These are phyloP conservation scores for Pomatorhinus ruficollis DNA, from an alignment of 2,113 vertebrate genomes.

Conservation along the genomic window DNA sequence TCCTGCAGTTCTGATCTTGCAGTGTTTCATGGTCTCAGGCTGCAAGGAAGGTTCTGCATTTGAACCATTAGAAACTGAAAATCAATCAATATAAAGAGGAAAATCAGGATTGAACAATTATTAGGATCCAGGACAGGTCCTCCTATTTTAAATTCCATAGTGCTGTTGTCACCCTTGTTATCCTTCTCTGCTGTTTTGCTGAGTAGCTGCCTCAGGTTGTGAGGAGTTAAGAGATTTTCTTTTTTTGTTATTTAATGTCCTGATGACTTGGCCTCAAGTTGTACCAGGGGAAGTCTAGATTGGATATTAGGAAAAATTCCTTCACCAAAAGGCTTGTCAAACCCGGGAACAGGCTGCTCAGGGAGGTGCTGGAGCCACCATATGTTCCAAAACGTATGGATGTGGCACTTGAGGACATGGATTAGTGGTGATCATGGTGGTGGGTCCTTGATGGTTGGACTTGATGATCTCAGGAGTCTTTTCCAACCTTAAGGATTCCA, in stretches of 20 bases:
- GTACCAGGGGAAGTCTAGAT: neutral
- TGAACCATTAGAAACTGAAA: neutral
- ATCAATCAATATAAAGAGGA: neutral
- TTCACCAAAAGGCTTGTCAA: neutral
- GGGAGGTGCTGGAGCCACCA: neutral
- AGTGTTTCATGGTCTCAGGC: neutral
- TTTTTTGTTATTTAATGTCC: neutral
- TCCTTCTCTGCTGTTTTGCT: neutral
- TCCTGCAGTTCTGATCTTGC: fast-evolving
- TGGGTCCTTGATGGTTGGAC: neutral
- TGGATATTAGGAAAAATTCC: neutral
- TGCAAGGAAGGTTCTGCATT: neutral
- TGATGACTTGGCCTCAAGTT: neutral
- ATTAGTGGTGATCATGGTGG: neutral
- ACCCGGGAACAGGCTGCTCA: neutral
- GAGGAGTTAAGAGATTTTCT: neutral
- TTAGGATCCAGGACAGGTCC: neutral
- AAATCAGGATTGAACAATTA: neutral
- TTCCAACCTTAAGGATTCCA: neutral
- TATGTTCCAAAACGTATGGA: fast-evolving
- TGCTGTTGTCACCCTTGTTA: fast-evolving
- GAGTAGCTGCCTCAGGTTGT: neutral
- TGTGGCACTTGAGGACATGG: neutral
- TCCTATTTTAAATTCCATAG: neutral
- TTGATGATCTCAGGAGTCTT: neutral